phyloP scores from a whole-genome alignment of 2,888 invertebrate species.

The Heteropelma amictum region DNA sequence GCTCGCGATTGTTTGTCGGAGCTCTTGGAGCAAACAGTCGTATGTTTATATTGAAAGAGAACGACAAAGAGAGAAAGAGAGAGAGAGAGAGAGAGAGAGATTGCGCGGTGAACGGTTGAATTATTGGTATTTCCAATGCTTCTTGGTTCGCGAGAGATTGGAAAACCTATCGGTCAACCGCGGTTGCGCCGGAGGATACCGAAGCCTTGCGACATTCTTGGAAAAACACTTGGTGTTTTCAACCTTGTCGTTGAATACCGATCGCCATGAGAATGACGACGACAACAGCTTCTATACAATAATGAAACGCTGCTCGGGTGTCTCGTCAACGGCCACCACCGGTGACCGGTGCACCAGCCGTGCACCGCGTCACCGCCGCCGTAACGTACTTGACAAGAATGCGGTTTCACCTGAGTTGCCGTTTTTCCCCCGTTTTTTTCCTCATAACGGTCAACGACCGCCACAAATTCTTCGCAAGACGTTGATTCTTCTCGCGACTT shows the following conservation, averaged over 20 bases:
- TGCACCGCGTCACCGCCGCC: conserved; percentile 22
- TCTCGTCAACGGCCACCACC: conserved; percentile 39
- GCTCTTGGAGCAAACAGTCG: no score
- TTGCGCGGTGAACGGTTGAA: conserved; percentile 35
- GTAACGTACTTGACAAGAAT: conserved; percentile 73
- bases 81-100: no score
- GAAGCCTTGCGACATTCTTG: conserved; percentile 45
- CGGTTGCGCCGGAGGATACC: conserved; percentile 3
- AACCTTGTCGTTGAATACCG: conserved; percentile 52
- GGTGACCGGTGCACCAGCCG: conserved; percentile 16
- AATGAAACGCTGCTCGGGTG: conserved; percentile 12
- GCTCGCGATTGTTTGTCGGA: not conserved
- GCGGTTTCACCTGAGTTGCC: conserved; percentile 68
- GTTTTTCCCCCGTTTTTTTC: no score
- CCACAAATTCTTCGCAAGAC: conserved; percentile 48
- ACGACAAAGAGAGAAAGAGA: no score
- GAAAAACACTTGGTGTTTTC: conserved; percentile 53
- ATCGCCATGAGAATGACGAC: conserved; percentile 31
- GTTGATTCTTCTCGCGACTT: conserved; percentile 1
- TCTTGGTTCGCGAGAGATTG: conserved; percentile 36
- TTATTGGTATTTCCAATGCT: conserved; percentile 46
- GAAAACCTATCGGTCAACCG: conserved; percentile 44
- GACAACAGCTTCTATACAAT: conserved; percentile 24
- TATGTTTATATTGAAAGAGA: no score
- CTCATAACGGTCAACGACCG: conserved; percentile 65